Base-by-base conservation (phyloP, 2,113 vertebrate genomes). In the Austrofundulus limnaeus region DNA sequence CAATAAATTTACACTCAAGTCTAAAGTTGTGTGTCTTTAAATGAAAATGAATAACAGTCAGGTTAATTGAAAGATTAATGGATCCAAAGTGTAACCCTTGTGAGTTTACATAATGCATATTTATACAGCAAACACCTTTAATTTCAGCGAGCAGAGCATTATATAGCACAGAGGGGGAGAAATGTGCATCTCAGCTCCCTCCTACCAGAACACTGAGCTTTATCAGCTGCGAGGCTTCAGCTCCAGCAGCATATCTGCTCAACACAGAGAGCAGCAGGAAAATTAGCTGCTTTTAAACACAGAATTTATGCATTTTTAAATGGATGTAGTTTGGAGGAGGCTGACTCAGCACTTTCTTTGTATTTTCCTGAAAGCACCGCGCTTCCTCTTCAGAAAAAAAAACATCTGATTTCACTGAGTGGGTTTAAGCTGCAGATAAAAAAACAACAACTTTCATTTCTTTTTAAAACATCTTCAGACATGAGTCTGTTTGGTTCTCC, bases 271-370 rank as follows among this genome's bases (percentile, higher is more conserved):
- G 83, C 79, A 50, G 52, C 25, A 21, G 82, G 82, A 80, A 79
- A 81, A 82, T 82, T 63, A 84, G 60, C 57, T 37, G 61, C 81
- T 76, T 77, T 87, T 70, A 75, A 73, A 83, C 88, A 80, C 82
- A 83, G 67, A 79, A 85, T 86, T 86, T 79, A 81, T 82, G 77
- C 85, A 82, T 82, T 84, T 84, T 85, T 77, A 79, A 85, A 69
- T 71, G 66, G 84, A 79, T 74, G 74, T 67, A 52, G 59, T 78
- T 72, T 66, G 66, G 5, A 34, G 55, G 48, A 25, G 24, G 77
- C 85, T 86, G 85, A 87, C 61, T 81, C 58, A 62, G 66, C 5
- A 46, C 54, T 84, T 79, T 74, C 54, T 72, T 24, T 41, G 67
- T 61, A 41, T 78, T 83, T 86, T 75, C 76, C 77, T 87, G 0